A percentile compares a stretch with the other conserved stretches of the same genome.
Conservation (phyloP, 2,888 invertebrate genomes). For the Brachyopa scutellaris region DNA sequence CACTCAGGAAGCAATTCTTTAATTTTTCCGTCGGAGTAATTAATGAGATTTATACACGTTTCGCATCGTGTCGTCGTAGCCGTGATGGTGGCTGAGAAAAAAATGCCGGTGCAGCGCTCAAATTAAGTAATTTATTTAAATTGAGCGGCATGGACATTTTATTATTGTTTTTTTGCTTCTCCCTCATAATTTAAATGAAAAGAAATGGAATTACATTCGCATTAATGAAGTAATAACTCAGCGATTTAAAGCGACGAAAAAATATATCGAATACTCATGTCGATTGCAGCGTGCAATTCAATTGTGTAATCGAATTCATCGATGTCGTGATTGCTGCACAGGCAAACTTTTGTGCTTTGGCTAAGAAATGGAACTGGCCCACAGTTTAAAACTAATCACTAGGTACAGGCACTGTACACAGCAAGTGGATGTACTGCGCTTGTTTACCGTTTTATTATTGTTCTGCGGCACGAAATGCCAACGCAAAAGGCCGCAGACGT, state of each 20-base stretch:
- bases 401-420: neutral
- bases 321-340: conserved; percentile 52
- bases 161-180: neutral
- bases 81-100: neutral
- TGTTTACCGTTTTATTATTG: no score
- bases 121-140: conserved; percentile 69
- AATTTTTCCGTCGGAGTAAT: conserved; percentile 19
- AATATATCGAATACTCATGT: conserved; percentile 5
- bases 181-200: conserved; percentile 45
- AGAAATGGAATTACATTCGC: conserved; percentile 53
- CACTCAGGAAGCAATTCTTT: neutral
- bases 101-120: conserved; percentile 21
- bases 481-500: conserved; percentile 9
- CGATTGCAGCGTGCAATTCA: conserved; percentile 34
- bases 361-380: conserved; percentile 29
- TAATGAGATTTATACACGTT: conserved; percentile 55
- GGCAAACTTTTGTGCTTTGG: conserved; percentile 23
- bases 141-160: conserved; percentile 46
- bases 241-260: neutral
- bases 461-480: conserved; percentile 57
- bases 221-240: conserved; percentile 67
- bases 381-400: neutral
- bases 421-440: neutral
- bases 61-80: conserved; percentile 7
- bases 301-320: conserved; percentile 66